Evolutionary conservation across 2,888 invertebrate genomes (phyloP), one percentile per base, ranked within the genome.

Genomic region (Scrobipalpa atriplicella): DNA sequence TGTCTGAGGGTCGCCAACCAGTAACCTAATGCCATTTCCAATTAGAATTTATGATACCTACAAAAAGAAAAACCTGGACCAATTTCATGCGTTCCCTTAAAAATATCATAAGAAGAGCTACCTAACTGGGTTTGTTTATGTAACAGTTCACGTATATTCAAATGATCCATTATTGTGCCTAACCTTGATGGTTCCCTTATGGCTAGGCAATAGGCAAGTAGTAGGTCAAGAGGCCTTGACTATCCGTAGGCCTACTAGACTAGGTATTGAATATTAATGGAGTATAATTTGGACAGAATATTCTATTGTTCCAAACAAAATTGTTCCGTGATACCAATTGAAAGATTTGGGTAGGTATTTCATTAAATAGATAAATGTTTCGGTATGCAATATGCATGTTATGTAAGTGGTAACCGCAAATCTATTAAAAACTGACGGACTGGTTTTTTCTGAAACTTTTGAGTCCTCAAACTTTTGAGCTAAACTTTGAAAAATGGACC

Each of bases 171-270:
- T 52, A 52, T 62, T 62, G 19, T 56, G 10, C 16, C 43, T n/a
- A 54, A 54, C 66, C 62, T 66, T 66, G 66, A n/a, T n/a, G n/a
- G 41, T 62, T 38, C 63, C 36, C 21, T 41, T 54, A 62, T 39
- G 51, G 61, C 5, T 58, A 39, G 29, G 10, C 39, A 54, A 65
- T 65, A 58, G 58, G 38, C 52, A 66, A 54, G 21, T 19, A 43
- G 43, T 66, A 47, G 63, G 58, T 62, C 63, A 66, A 52, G 63
- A n/a, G n/a, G 63, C 52, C 63, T 43, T 63, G 29, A 21, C 9
- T 16, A 18, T 41, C 47, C 13, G 38, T 47, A 43, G 61, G 61
- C 41, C 41, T 61, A 58, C 16, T 58, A 58, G 52, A 29, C 7
- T 56, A 56, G 38, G 41, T 19, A 61, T 41, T 61, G 41, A 41